A percentile compares a stretch with the other conserved stretches of the same genome.
Evolutionary conservation across 2,888 invertebrate genomes (phyloP).

Genomic region (Amaurobius ferox): DNA sequence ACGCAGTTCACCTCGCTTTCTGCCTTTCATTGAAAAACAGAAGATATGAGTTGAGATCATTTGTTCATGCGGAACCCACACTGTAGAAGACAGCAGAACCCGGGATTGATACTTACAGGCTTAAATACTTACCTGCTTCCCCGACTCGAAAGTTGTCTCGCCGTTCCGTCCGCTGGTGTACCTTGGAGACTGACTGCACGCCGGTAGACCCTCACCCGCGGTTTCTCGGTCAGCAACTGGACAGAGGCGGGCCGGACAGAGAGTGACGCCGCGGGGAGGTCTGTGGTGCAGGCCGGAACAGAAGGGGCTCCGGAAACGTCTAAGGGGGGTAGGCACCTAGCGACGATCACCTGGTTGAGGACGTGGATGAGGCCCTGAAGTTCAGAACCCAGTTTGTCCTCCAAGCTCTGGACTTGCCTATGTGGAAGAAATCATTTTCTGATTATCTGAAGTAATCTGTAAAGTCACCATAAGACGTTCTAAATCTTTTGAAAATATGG

Average conservation of each 20-base stretch:
- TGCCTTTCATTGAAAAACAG: no score
- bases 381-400: conserved; percentile 49
- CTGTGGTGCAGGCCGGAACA: conserved; percentile 37
- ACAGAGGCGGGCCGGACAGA: conserved; percentile 51
- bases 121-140: conserved; percentile 41
- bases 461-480: no score
- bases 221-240: conserved; percentile 45
- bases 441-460: no score
- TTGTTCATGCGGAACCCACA: no score
- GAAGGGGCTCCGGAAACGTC: conserved; percentile 32
- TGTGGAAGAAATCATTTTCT: no score
- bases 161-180: conserved; percentile 32
- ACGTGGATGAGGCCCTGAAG: conserved; percentile 58
- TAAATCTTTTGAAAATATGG: no score
- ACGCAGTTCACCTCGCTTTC: no score
- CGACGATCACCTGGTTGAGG: conserved; percentile 52
- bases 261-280: conserved; percentile 23
- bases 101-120: no score
- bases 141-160: conserved; percentile 35
- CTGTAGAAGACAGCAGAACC: no score
- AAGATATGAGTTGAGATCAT: no score
- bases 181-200: conserved; percentile 66
- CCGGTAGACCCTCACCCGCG: conserved; percentile 53
- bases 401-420: conserved; percentile 64
- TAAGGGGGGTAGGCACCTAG: conserved; percentile 37